phyloP scores from a whole-genome alignment of 2,888 invertebrate genomes.

The Nemoura dubitans region DNA sequence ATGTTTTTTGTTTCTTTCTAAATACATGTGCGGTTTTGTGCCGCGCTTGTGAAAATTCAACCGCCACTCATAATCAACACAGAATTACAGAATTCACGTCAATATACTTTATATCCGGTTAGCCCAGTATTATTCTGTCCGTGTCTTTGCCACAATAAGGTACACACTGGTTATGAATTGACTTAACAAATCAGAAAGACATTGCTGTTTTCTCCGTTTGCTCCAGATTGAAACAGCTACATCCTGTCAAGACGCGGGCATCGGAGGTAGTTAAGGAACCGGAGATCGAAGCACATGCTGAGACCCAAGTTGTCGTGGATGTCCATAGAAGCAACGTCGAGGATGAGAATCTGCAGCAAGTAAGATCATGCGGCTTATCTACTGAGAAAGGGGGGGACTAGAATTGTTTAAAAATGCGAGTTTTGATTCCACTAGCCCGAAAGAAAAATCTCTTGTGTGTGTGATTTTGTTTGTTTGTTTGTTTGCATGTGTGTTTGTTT shows the following conservation, averaged over 20 bases:
- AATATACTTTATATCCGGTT: background rate
- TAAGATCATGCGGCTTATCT: no score
- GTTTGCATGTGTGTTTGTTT: no score
- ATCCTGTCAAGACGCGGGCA: background rate
- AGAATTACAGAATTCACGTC: background rate
- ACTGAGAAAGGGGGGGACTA: no score
- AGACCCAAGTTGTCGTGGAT: slow-evolving; percentile 70
- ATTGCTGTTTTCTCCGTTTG: background rate
- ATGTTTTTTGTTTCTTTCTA: background rate
- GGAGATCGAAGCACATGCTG: slow-evolving; percentile 8
- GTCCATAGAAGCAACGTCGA: slow-evolving; percentile 70
- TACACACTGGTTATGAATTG: background rate
- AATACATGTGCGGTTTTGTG: background rate
- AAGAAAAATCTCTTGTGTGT: no score
- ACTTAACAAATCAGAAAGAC: background rate
- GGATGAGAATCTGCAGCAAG: slow-evolving; percentile 55
- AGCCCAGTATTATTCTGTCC: background rate
- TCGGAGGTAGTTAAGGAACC: background rate
- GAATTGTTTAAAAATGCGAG: no score
- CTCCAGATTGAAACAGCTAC: slow-evolving; percentile 15
- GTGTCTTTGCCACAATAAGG: background rate
- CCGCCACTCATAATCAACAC: no score
- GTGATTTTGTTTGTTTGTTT: no score
- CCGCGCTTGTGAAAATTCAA: no score
- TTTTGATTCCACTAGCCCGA: no score